These are phyloP conservation scores for Campoletis sonorensis DNA, from an alignment of 1,140 invertebrate genomes.

Conservation along the genomic window DNA sequence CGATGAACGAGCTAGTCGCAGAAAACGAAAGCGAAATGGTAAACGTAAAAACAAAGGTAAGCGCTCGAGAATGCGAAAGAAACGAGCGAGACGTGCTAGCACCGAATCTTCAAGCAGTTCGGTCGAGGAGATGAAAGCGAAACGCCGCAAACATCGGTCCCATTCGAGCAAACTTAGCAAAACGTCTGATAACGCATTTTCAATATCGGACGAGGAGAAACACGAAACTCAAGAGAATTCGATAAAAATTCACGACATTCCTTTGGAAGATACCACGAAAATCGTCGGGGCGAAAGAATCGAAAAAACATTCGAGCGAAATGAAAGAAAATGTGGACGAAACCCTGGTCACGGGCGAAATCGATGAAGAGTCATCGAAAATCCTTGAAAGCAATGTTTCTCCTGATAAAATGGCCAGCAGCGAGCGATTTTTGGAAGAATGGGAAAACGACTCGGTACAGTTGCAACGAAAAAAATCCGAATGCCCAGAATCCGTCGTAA, in stretches of 20 bases:
- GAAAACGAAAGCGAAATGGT: constrained; percentile 43
- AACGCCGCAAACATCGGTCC: constrained; percentile 42
- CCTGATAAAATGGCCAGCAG: not conserved
- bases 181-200: not conserved
- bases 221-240: not conserved
- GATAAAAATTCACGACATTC: constrained; percentile 43
- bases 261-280: constrained; percentile 49
- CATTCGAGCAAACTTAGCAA: constrained; percentile 29
- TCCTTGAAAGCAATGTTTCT: not conserved
- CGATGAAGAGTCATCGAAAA: not conserved
- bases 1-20: constrained; percentile 48
- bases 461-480: not conserved
- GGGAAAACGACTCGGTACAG: constrained; percentile 59
- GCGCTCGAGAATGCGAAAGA: constrained; percentile 52
- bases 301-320: not conserved
- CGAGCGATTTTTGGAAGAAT: constrained; percentile 56
- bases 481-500: not conserved
- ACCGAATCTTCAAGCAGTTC: constrained; percentile 64
- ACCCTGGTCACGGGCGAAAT: not conserved
- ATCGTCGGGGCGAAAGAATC: constrained; percentile 46
- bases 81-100: constrained; percentile 52
- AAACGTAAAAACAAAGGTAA: constrained; percentile 42
- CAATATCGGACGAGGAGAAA: constrained; percentile 27
- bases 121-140: constrained; percentile 46
- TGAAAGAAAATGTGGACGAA: constrained; percentile 31